Base-by-base conservation (phyloP, 2,797 vertebrate species). In the Adelosebastes latens region DNA sequence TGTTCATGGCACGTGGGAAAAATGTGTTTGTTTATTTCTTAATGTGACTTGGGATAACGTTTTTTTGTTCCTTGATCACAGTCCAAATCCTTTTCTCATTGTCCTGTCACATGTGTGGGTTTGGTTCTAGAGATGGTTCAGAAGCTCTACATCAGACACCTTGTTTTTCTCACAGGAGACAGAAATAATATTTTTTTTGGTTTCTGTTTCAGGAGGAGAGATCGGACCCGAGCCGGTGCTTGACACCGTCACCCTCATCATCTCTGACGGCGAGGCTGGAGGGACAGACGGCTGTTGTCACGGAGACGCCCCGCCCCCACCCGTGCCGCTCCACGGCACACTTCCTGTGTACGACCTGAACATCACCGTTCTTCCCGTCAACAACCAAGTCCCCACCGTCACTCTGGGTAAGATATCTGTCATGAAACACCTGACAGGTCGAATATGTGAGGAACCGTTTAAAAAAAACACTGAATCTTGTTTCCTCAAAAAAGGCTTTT, bases 341-440 rank as follows among this genome's bases (percentile, higher is more conserved):
- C 95, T 96, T 81, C 95, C 95, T 62, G 90, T 96, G 42, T 96
- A 95, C 27, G 95, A 96, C 85, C 90, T 94, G 39, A 96, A 95
- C 59, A 63, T 95, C 92, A 95, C 94, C 6, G 42, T 96, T 12
- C 84, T 94, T 63, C 95, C 96, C 9, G 67, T 94, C 69, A 95
- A 96, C 92, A 95, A 96, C 83, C 86, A 92, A 49, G 75, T 88
- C 53, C 95, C 96, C 20, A 6, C 76, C 9, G 42, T 94, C 81
- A 82, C 81, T 0, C 66, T 87, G 70, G 87, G 93, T 96, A 91
- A 85, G 88, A 56, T 2, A 16, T 24, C 14, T 18, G 29, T 53
- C 49, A 18, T 10, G 13, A 55, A 22, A 46, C 62, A 67, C n/a
- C 63, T 34, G 39, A 29, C 14, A 27, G 39, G 64, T 39, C 0